Evolutionary conservation across 2,113 vertebrate species (phyloP).

Genomic region (Dryoscopus gambensis): DNA sequence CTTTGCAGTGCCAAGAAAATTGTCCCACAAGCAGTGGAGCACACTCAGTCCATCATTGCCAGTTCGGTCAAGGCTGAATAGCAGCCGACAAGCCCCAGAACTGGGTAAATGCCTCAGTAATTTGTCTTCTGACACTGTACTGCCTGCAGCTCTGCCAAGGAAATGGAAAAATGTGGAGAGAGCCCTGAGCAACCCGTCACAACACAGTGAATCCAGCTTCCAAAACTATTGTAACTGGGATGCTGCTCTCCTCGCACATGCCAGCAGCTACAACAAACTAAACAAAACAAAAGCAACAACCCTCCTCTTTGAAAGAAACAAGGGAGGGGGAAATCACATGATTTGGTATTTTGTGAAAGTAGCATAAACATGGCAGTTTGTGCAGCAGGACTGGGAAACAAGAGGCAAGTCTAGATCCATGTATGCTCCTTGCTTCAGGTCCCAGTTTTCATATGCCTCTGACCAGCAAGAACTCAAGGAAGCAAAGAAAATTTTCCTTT

Average conservation of each 20-base stretch:
- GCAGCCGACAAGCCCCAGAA: background rate
- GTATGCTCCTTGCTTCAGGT: background rate
- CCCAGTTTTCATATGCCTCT: fast-evolving
- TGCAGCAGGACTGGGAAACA: background rate
- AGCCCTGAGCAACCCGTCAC: background rate
- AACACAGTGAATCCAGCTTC: slow-evolving; percentile 15
- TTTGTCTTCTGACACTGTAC: slow-evolving; percentile 42
- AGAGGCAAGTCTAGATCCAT: background rate
- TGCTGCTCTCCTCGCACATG: background rate
- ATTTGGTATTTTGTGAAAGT: background rate
- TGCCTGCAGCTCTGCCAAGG: slow-evolving; percentile 49
- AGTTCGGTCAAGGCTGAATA: slow-evolving; percentile 25
- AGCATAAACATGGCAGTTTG: background rate
- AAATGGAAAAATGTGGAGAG: slow-evolving; percentile 7
- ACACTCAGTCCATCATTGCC: background rate
- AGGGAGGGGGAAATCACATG: background rate
- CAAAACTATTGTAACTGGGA: background rate
- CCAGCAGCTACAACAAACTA: background rate
- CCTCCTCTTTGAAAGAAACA: background rate
- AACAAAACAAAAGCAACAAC: background rate
- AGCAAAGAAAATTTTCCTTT: background rate
- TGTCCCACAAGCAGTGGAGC: slow-evolving; percentile 13
- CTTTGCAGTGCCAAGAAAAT: slow-evolving; percentile 12
- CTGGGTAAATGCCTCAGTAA: slow-evolving; percentile 40
- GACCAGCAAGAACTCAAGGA: background rate